phyloP scores from a whole-genome alignment of 2,113 vertebrate species.

The Rousettus leschenaultii region DNA sequence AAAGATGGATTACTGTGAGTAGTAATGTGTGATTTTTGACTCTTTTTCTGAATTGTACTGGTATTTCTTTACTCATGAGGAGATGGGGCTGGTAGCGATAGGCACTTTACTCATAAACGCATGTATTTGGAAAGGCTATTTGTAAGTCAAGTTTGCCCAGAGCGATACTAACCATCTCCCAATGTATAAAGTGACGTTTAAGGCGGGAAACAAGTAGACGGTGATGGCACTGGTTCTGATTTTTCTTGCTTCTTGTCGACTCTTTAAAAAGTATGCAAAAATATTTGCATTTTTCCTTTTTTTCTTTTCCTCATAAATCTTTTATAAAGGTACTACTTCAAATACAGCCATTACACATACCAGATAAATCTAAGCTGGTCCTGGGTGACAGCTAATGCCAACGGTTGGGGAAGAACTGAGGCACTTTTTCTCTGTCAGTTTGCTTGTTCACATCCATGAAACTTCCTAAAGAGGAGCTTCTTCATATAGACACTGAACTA shows the following conservation, averaged over 20 bases:
- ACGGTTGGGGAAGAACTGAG: background rate
- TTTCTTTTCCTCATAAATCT: background rate
- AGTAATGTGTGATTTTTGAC: background rate
- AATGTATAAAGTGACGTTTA: background rate
- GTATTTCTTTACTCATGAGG: background rate
- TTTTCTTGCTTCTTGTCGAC: background rate
- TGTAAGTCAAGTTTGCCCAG: background rate
- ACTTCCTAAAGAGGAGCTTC: background rate
- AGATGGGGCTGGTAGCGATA: background rate
- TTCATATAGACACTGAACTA: background rate
- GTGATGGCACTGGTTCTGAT: background rate
- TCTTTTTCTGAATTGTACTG: background rate
- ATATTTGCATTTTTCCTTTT: background rate
- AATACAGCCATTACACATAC: background rate
- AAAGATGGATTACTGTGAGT: constrained; percentile 92
- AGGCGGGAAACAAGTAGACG: background rate
- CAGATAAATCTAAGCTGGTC: background rate
- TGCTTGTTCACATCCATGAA: background rate
- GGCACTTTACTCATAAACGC: background rate
- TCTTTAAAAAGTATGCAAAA: background rate
- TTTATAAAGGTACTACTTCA: background rate
- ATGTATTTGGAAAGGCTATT: background rate
- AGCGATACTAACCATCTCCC: background rate
- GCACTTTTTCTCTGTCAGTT: background rate
- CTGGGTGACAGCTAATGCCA: background rate